These are phyloP conservation scores for Monopis laevigella DNA, from an alignment of 2,888 invertebrate species.

Conservation along the genomic window DNA sequence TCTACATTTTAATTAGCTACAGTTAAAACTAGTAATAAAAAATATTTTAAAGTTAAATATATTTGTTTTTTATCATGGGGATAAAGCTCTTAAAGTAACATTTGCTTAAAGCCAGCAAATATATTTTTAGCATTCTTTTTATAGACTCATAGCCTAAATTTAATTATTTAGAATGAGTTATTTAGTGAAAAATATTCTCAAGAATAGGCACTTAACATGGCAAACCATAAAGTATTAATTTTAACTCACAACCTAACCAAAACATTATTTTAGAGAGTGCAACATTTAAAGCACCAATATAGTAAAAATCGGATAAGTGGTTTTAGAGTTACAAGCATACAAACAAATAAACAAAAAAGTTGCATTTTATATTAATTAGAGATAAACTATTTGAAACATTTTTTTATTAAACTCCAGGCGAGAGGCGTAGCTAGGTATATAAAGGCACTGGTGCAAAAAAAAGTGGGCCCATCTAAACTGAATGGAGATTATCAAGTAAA, in stretches of 20 bases:
- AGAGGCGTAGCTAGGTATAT: too few species aligned
- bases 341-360: too few species aligned
- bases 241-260: constrained; percentile 4
- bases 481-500: too few species aligned
- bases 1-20: neutral
- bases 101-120: constrained; percentile 3
- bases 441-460: too few species aligned
- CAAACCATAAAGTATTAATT: constrained; percentile 6
- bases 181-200: too few species aligned
- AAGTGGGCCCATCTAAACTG: too few species aligned
- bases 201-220: constrained; percentile 9
- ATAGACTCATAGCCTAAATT: constrained; percentile 5
- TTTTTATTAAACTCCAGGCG: too few species aligned
- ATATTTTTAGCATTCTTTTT: neutral
- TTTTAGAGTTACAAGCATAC: too few species aligned
- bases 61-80: neutral
- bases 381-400: too few species aligned
- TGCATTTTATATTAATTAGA: too few species aligned
- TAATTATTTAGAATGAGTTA: neutral
- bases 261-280: neutral
- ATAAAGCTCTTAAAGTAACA: constrained; percentile 4
- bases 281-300: neutral
- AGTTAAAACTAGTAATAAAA: neutral
- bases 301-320: too few species aligned
- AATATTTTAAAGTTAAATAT: neutral